A percentile compares a stretch with the other conserved stretches of the same genome.
Evolutionary conservation across 2,113 vertebrate species (phyloP).

Genomic region (Brachypteracias leptosomus): DNA sequence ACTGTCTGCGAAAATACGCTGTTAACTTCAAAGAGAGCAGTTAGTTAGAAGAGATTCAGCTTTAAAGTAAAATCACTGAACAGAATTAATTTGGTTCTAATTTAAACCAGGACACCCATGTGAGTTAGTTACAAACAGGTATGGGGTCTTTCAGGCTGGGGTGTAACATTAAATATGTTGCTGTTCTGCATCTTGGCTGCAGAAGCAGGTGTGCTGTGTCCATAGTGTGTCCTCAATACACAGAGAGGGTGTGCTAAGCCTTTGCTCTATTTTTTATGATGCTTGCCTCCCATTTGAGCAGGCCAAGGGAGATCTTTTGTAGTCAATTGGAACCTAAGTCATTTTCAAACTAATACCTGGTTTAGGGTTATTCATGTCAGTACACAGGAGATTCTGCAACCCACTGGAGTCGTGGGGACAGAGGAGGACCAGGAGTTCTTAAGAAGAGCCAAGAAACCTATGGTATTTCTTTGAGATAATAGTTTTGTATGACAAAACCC

Average conservation of each 20-base stretch:
- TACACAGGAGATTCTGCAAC: not conserved
- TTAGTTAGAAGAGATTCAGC: too few species aligned
- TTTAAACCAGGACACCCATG: too few species aligned
- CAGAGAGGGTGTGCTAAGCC: not conserved
- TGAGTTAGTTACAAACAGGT: not conserved
- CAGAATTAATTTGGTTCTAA: too few species aligned
- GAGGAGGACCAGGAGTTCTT: not conserved
- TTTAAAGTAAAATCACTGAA: too few species aligned
- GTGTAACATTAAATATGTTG: not conserved
- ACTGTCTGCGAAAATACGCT: too few species aligned
- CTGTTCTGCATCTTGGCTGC: not conserved
- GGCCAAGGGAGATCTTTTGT: not conserved
- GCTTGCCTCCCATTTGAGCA: not conserved
- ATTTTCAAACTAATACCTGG: not conserved
- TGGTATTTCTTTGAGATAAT: not conserved
- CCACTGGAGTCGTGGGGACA: not conserved
- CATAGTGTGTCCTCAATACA: rapidly evolving
- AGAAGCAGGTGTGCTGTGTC: not conserved
- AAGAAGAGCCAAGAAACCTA: not conserved
- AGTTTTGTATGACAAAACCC: not conserved
- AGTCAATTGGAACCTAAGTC: not conserved
- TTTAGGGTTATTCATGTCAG: not conserved
- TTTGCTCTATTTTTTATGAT: not conserved
- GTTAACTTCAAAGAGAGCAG: too few species aligned
- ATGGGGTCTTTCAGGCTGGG: not conserved